A percentile compares a stretch with the other conserved stretches of the same genome.
These are phyloP conservation scores for Palythoa grandiflora DNA, from an alignment of 92 coral and sea anemone genomes.

Conservation along the genomic window DNA sequence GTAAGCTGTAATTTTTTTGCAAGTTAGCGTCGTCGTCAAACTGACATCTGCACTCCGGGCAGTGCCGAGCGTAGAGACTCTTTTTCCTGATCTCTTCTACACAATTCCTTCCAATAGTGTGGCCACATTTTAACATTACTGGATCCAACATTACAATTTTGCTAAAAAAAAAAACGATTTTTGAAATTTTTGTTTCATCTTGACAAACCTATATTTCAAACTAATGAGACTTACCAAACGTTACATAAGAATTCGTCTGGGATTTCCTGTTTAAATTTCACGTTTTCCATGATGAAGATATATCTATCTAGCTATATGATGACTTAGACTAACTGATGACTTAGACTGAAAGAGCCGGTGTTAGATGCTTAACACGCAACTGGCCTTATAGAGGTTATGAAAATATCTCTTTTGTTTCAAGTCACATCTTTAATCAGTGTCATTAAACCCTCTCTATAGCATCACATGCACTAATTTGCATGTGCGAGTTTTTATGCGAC, in stretches of 20 bases:
- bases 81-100: too few species aligned
- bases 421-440: neutral
- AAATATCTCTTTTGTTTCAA: neutral
- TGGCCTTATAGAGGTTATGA: neutral
- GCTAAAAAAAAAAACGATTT: neutral
- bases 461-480: neutral
- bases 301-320: neutral
- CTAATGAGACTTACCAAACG: slow-evolving; percentile 3
- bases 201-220: neutral
- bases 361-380: neutral
- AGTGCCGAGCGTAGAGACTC: slow-evolving; percentile 6
- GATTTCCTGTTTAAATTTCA: slow-evolving; percentile 1
- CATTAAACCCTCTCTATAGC: neutral
- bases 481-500: too few species aligned
- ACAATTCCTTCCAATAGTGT: neutral
- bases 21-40: neutral
- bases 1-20: neutral
- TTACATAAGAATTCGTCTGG: slow-evolving; percentile 2
- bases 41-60: slow-evolving; percentile 2
- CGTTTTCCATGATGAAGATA: neutral
- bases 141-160: neutral
- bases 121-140: neutral
- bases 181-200: neutral
- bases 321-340: neutral
- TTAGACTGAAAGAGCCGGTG: neutral